These are phyloP conservation scores for Heliornis fulica DNA, from an alignment of 2,113 vertebrate genomes.

Conservation along the genomic window DNA sequence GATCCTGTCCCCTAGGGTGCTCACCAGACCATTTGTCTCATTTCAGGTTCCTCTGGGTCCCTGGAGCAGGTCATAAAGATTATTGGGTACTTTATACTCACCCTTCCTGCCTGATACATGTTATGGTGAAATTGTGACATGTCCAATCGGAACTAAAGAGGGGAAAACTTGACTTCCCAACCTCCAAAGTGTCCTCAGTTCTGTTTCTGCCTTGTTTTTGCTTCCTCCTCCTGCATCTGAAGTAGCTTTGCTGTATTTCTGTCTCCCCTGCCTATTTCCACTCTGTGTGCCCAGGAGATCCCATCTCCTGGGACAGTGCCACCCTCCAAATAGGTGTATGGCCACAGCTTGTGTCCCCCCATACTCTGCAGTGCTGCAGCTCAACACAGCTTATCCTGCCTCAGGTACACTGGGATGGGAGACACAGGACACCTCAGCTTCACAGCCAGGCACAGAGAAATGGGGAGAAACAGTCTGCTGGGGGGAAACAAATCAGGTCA, in stretches of 20 bases:
- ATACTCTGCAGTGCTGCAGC: not conserved
- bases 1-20: not conserved
- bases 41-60: not conserved
- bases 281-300: not conserved
- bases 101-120: not conserved
- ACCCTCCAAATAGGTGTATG: not conserved
- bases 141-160: not conserved
- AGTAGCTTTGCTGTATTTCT: not conserved
- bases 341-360: not conserved
- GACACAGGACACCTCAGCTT: not conserved
- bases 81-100: not conserved
- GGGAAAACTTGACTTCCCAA: not conserved
- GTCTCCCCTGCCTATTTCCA: not conserved
- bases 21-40: not conserved
- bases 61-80: not conserved
- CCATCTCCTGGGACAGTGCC: not conserved
- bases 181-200: not conserved
- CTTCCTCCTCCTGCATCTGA: not conserved
- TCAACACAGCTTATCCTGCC: rapidly evolving
- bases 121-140: not conserved
- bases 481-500: not conserved
- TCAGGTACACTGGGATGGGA: not conserved
- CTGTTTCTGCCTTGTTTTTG: not conserved
- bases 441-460: not conserved
- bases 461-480: not conserved